Base-by-base conservation (phyloP, 1,140 invertebrate species). In the Zaprionus ornatus region DNA sequence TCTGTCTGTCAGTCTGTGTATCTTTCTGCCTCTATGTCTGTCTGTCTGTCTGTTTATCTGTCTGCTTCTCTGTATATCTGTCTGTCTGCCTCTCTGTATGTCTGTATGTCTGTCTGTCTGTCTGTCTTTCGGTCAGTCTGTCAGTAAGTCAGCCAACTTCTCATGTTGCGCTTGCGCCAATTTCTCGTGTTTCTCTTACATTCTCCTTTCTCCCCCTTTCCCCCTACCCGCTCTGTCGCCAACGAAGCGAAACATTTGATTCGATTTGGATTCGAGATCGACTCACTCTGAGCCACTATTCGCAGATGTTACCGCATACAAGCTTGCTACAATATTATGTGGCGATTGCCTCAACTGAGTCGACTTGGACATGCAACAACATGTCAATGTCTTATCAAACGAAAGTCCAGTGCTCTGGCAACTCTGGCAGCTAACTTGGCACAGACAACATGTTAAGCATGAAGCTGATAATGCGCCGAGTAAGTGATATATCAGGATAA, bases 321-420 rank as follows among this genome's bases (percentile, higher is more conserved):
- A 76, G 56, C 29, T 77, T 56, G 68, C 74, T 87, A 74, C n/a
- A 3, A 79, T 76, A 69, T 83, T 88, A 87, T 88, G 77, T 87
- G 73, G 82, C 67, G 72, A 35, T 67, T 54, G 63, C 57, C 57
- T 52, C 67, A 73, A 57, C 79, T 62, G 52, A 45, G n/a, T 17
- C 40, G n/a, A 17, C n/a, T 9, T 17, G 40, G n/a, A 45, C 78
- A 50, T 50, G 45, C 45, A 50, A 50, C 80, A 80, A 80, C 74
- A 82, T 83, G 80, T 80, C 83, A 88, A 72, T 71, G 77, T 77
- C 84, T 80, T 87, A 87, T 87, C 80, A 82, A 71, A 62, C 27
- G 50, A 68, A 82, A 75, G 7, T 45, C 9, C 29, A 10, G 29
- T 32, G 0, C 29, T 29, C 7, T 69, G 56, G 37, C 40, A 50